Base-by-base conservation (phyloP, 2,888 invertebrate species). In the Osmoderma eremita region DNA sequence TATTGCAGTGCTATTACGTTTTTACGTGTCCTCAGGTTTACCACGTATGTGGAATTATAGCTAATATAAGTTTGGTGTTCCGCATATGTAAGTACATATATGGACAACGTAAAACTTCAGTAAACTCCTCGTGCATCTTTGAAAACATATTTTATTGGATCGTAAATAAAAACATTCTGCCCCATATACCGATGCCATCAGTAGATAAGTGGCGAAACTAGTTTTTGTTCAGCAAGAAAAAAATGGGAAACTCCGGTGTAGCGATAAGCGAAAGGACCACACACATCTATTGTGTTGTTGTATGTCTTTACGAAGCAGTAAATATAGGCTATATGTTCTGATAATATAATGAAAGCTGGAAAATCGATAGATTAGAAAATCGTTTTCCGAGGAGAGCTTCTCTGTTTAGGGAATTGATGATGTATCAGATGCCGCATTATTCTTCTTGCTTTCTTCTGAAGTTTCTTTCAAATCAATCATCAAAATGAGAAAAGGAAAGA, bases 311-410 rank as follows among this genome's bases (percentile, higher is more conserved):
- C 58, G 58, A 24, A 61, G 41, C 22, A 22, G n/a, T 56, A 20
- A 56, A 56, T 30, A 61, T 61, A 61, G 8, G 13, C 41, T 12
- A 61, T 30, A 45, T 45, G 42, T 36, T 61, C 17, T 17, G 30
- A 36, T 42, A 42, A 42, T 24, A 42, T 17, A 17, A 30, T 17
- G n/a, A 61, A 61, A 45, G 17, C 58, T 22, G 30, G 18, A 61
- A 61, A 61, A 61, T 48, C 58, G 30, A 61, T 61, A 61, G 58
- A 61, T 61, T 61, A 61, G 58, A 61, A 61, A 61, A 61, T 61
- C 58, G 45, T 45, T 61, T 45, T 17, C n/a, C 12, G 30, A 30
- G 30, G 8, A 42, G 30, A 24, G 17, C 30, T 22, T 30, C 36
- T 61, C 15, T 22, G 12, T 17, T 17, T 13, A 5, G 30, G 10